Conservation (phyloP, 2,113 vertebrate genomes). For the Dipodomys stephensi region DNA sequence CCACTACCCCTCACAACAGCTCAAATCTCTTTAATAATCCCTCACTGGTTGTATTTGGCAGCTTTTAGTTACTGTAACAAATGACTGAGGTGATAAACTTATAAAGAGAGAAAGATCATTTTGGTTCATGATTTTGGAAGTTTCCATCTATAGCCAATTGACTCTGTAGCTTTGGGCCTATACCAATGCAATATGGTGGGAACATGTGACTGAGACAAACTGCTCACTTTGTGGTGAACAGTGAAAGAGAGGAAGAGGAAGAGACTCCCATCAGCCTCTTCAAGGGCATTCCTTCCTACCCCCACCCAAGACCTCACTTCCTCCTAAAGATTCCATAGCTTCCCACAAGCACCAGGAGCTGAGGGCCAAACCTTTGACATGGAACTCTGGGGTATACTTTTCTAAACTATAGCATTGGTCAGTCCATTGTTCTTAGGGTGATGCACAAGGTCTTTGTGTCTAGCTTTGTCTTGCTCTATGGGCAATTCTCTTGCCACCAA, state of each 20-base stretch:
- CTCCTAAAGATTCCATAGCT: neutral
- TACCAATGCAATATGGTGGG: too few relatives aligned
- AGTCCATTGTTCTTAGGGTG: neutral
- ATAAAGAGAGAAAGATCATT: neutral
- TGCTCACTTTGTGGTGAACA: neutral
- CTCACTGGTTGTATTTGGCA: neutral
- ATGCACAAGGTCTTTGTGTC: neutral
- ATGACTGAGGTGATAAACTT: neutral
- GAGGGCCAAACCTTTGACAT: neutral
- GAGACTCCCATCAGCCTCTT: neutral
- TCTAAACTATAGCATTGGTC: neutral
- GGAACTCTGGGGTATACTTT: neutral
- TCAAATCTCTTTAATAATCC: neutral
- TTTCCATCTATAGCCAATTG: neutral
- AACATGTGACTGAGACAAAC: neutral
- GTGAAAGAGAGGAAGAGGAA: neutral
- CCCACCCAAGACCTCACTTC: neutral
- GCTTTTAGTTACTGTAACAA: neutral
- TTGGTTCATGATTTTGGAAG: neutral
- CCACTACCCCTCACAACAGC: neutral
- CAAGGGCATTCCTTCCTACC: too few relatives aligned
- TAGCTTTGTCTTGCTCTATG: neutral
- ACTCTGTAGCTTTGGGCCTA: neutral
- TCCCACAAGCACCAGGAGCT: too few relatives aligned
- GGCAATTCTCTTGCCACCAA: neutral